Evolutionary conservation across 2,113 vertebrate species (phyloP).

Genomic region (Lipotes vexillifer): DNA sequence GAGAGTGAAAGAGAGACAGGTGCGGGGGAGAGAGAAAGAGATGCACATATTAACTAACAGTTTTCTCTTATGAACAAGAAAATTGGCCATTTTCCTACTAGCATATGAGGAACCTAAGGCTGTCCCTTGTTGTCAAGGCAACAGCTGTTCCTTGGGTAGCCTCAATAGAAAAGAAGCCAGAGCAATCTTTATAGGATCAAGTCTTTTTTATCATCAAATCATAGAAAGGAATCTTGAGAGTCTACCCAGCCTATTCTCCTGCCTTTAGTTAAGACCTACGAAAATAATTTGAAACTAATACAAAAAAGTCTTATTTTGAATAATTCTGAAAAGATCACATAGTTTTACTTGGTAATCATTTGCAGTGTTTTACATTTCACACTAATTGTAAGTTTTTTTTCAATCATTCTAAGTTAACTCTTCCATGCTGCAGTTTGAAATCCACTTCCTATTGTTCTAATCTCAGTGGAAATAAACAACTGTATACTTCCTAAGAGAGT

Average conservation of each 20-base stretch:
- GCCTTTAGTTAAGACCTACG: constrained; percentile 18
- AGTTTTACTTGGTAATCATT: constrained; percentile 1
- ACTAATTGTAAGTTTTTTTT: background rate
- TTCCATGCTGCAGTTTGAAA: background rate
- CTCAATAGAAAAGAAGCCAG: constrained; percentile 66
- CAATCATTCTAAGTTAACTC: constrained; percentile 32
- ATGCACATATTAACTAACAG: constrained; percentile 52
- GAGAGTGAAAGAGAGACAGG: too few species aligned
- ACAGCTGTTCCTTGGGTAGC: constrained; percentile 75
- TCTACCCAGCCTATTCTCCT: constrained; percentile 23
- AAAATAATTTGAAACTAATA: constrained; percentile 48
- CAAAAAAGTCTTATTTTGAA: constrained; percentile 20
- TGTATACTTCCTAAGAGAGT: background rate
- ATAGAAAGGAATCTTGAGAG: constrained; percentile 47
- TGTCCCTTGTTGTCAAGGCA: constrained; percentile 82
- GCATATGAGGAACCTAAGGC: constrained; percentile 66
- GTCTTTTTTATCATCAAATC: constrained; percentile 67
- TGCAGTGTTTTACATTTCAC: constrained; percentile 20
- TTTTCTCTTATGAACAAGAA: constrained; percentile 72
- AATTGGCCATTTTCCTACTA: constrained; percentile 69
- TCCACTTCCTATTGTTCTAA: background rate
- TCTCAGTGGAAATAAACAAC: background rate
- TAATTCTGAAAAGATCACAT: background rate
- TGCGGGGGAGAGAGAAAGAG: background rate
- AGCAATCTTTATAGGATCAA: constrained; percentile 60